Percentiles rank a stretch among this genome's conserved stretches.
Evolutionary conservation across 2,797 vertebrate species (phyloP).

Genomic region (Notolepis coatsorum): DNA sequence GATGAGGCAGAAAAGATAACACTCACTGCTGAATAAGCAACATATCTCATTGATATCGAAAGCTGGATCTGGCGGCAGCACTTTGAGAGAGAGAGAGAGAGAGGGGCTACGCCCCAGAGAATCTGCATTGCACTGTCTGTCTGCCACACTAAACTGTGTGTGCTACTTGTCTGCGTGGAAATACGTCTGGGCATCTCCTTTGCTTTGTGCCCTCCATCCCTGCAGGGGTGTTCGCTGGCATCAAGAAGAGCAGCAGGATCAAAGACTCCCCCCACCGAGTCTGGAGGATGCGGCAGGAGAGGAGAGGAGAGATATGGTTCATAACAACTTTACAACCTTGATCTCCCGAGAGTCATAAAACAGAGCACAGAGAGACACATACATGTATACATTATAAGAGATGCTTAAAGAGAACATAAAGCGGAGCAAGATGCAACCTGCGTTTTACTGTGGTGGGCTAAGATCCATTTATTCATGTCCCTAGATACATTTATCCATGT

Average conservation of each 20-base stretch:
- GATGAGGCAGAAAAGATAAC: constrained; percentile 30
- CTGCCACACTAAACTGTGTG: background rate
- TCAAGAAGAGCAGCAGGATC: constrained; percentile 51
- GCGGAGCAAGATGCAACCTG: no score
- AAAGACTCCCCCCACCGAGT: constrained; percentile 35
- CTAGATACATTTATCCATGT: no score
- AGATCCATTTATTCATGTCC: no score
- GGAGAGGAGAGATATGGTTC: constrained; percentile 4
- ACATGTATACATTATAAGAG: no score
- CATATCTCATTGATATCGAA: constrained; percentile 54
- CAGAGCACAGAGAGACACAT: no score
- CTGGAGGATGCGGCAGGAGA: constrained; percentile 3
- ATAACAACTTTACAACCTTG: background rate
- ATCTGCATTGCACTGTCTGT: constrained; percentile 35
- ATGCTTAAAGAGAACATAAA: no score
- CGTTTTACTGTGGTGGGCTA: no score
- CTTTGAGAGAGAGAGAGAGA: background rate
- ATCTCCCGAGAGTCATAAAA: background rate
- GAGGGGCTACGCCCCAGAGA: constrained; percentile 16
- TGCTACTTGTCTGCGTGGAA: constrained; percentile 43
- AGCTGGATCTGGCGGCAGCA: constrained; percentile 22
- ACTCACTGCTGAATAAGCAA: background rate
- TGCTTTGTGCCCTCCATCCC: constrained; percentile 18
- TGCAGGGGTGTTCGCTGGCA: constrained; percentile 11
- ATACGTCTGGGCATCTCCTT: constrained; percentile 30